Conservation (phyloP, 2,888 invertebrate genomes). For the Cosmorhoe ocellata region DNA sequence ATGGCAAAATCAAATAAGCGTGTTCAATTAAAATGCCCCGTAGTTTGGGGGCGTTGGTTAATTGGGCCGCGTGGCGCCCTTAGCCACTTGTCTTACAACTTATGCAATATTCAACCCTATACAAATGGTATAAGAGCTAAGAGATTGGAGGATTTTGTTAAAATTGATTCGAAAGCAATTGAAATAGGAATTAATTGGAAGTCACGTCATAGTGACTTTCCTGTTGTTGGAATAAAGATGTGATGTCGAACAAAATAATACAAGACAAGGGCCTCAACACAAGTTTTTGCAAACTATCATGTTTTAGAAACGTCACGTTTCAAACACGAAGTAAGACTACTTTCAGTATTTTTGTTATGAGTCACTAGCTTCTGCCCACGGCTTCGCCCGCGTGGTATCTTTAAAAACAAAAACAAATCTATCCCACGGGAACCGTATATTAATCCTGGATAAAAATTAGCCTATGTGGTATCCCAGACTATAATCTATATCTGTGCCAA, state of each 20-base stretch:
- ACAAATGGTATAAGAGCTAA: constrained; percentile 29
- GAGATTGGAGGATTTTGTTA: constrained; percentile 22
- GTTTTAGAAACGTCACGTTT: too few relatives aligned
- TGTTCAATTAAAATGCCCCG: constrained; percentile 71
- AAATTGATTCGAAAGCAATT: constrained; percentile 62
- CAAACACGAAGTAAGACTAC: too few relatives aligned
- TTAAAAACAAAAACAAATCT: too few relatives aligned
- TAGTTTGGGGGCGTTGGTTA: constrained; percentile 57
- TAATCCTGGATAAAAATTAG: too few relatives aligned
- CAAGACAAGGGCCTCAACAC: too few relatives aligned
- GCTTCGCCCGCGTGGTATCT: too few relatives aligned
- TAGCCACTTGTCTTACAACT: constrained; percentile 24
- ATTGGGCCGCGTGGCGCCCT: constrained; percentile 73
- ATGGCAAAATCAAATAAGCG: constrained; percentile 73
- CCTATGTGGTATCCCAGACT: too few relatives aligned
- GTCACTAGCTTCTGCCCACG: too few relatives aligned
- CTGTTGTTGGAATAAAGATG: constrained; percentile 25
- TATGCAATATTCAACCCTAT: constrained; percentile 29
- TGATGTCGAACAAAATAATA: neutral
- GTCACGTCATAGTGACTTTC: constrained; percentile 57
- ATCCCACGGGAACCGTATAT: too few relatives aligned
- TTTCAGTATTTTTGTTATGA: too few relatives aligned
- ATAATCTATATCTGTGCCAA: too few relatives aligned
- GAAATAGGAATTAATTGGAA: constrained; percentile 51
- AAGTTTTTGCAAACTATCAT: too few relatives aligned